Evolutionary conservation across 1,140 invertebrate genomes (phyloP), one percentile per base, ranked within the genome.

Genomic region (Conopomorpha cramerella): DNA sequence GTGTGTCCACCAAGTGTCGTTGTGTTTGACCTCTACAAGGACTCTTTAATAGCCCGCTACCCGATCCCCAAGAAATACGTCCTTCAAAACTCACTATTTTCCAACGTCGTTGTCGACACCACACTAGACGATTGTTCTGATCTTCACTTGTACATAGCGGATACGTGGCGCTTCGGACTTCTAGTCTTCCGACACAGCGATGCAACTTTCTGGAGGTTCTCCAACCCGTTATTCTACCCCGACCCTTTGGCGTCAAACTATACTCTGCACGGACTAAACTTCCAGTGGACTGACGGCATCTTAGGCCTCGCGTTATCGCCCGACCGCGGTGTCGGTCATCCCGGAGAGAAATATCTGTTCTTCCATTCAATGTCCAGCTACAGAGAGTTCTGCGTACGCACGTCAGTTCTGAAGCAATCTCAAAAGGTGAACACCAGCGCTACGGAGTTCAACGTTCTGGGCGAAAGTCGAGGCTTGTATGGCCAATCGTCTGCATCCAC

Each of bases 291-390:
- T 1, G 90, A 92, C 50, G 90, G 90, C 1, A 81, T 92, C 11
- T 91, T 92, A 50, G 89, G 88, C 0, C 70, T 91, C 44, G 83
- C 88, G 6, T 47, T 92, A 12, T 84, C 83, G 13, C 86, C 86
- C 4, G 84, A 90, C 12, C 71, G 85, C 26, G 76, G 83, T 1
- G n/a, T n/a, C n/a, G n/a, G n/a, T n/a, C n/a, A n/a, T n/a, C n/a
- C n/a, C n/a, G n/a, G n/a, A n/a, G n/a, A n/a, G n/a, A n/a, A n/a
- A n/a, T n/a, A n/a, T n/a, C 46, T 92, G 6, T 91, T 84, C 44
- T 92, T 90, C 51, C 88, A 92, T 67, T 82, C 90, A 0, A 85
- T 92, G 86, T 88, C 88, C 1, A 89, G 89, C 52, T 87, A 84
- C 43, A 77, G 78, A 54, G 89, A 92, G 60, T 92, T 90, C 52